Percentiles rank a stretch among this genome's conserved stretches.
Conservation (phyloP, 2,797 vertebrate species). For the Neosalanx taihuensis region DNA sequence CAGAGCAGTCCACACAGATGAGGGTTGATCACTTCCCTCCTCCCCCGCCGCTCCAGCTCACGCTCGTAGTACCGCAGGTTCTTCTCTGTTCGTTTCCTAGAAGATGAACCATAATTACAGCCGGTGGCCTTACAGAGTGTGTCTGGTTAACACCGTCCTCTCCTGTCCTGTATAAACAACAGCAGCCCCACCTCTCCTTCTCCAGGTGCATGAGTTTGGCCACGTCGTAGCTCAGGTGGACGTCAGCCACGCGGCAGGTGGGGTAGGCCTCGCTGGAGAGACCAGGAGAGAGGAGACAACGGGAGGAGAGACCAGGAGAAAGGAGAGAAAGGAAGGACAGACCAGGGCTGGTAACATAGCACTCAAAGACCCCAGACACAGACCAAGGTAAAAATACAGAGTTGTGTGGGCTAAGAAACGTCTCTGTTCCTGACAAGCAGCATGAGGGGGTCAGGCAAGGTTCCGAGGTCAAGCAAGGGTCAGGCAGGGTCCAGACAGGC, state of each 20-base stretch:
- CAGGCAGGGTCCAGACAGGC: conserved; percentile 22
- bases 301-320: neutral
- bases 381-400: neutral
- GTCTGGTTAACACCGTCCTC: no score
- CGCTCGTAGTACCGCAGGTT: conserved; percentile 84
- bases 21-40: conserved; percentile 74
- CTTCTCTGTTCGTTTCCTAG: conserved; percentile 83
- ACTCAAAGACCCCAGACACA: neutral
- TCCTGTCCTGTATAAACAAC: no score
- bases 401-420: neutral
- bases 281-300: conserved; percentile 26
- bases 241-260: conserved; percentile 77
- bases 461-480: neutral
- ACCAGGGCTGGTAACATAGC: neutral
- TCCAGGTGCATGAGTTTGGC: conserved; percentile 82
- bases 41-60: conserved; percentile 67
- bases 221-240: conserved; percentile 85
- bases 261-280: conserved; percentile 86
- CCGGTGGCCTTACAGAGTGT: no score
- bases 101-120: conserved; percentile 3
- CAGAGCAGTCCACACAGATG: conserved; percentile 82
- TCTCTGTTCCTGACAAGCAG: neutral
- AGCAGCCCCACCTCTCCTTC: conserved; percentile 76
- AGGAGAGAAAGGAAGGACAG: no score
- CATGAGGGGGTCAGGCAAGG: no score